Evolutionary conservation across 2,113 vertebrate genomes (phyloP).

Genomic region (Benitochromis conjunctus): DNA sequence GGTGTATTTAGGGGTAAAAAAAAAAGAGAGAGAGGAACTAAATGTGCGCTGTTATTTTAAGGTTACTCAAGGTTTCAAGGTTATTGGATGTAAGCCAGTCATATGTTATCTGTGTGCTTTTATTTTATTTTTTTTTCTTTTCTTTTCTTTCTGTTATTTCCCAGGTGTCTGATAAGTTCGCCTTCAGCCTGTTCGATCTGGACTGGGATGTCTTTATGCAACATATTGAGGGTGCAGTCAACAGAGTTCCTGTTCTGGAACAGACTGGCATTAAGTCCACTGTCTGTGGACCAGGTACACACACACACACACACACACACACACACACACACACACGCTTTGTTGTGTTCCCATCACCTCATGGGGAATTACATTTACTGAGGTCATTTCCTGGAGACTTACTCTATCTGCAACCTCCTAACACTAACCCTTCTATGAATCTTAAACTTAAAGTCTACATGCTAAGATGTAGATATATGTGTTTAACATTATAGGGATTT

Average conservation of each 20-base stretch:
- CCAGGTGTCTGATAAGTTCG: conserved; percentile 90
- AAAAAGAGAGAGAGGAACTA: not conserved
- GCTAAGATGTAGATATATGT: not conserved
- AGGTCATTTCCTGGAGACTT: not conserved
- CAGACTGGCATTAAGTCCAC: conserved; percentile 94
- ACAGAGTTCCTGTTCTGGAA: conserved; percentile 87
- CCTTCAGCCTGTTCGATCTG: conserved; percentile 94
- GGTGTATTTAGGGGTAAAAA: not conserved
- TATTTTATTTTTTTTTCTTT: not conserved
- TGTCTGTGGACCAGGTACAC: conserved; percentile 89
- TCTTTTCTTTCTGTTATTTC: not conserved
- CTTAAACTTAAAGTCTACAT: not conserved
- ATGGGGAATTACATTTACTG: not conserved
- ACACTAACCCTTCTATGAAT: not conserved
- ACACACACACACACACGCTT: not conserved
- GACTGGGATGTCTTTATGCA: conserved; percentile 95
- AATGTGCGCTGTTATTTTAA: not conserved
- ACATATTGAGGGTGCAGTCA: conserved; percentile 89
- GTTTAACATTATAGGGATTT: not conserved
- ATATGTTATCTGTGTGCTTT: not conserved
- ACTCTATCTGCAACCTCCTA: not conserved
- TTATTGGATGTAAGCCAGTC: not conserved
- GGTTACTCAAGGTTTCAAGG: not conserved
- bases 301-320: not conserved
- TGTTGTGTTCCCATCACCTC: not conserved